Percentiles rank a stretch among this genome's conserved stretches.
phyloP scores from a whole-genome alignment of 2,113 vertebrate species.

The Perca schrenkii region DNA sequence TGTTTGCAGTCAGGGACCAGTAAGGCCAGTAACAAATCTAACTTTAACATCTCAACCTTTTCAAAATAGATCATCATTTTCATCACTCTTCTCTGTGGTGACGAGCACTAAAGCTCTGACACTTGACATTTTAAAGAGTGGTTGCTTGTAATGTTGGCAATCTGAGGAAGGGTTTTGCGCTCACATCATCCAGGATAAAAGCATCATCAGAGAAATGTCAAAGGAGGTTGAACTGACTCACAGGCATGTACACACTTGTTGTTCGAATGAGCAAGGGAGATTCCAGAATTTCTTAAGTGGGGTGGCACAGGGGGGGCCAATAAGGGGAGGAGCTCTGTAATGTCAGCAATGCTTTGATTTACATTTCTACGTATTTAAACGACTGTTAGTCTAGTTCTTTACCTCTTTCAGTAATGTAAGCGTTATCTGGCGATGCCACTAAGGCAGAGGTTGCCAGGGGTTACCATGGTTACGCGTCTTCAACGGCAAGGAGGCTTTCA shows the following conservation, averaged over 20 bases:
- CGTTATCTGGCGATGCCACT: no score
- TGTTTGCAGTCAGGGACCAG: background rate
- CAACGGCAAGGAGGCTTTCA: no score
- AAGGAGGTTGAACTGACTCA: constrained; percentile 9
- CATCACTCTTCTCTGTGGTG: background rate
- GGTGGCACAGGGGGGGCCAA: no score
- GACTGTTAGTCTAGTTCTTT: no score
- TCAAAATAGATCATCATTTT: background rate
- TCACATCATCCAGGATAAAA: background rate
- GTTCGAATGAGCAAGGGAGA: background rate
- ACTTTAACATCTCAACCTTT: background rate
- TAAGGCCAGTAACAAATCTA: background rate
- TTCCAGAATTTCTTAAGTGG: no score
- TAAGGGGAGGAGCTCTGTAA: no score
- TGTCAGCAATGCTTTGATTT: no score
- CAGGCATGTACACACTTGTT: background rate
- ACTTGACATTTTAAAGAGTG: constrained; percentile 40
- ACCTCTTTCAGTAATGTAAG: no score
- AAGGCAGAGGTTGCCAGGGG: no score
- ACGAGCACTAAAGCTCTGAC: background rate
- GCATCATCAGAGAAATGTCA: background rate
- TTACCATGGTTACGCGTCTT: no score
- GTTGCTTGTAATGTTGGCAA: background rate
- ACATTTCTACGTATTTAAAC: no score
- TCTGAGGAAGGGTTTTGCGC: background rate